Base-by-base conservation (phyloP, 2,888 invertebrate genomes). In the Scaptomyza reducta region DNA sequence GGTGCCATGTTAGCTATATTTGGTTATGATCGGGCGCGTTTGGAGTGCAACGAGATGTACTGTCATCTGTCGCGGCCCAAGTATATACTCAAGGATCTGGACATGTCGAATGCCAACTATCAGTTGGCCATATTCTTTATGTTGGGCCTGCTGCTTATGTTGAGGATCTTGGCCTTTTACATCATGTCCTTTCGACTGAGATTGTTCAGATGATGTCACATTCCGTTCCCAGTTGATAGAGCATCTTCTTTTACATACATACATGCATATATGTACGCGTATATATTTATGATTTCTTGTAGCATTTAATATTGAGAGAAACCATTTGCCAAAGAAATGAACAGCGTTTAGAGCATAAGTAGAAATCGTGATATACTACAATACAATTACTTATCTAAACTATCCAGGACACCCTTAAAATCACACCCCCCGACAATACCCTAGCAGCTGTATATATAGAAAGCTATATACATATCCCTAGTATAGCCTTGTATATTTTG, bases 1-100 rank as follows among this genome's bases (percentile, higher is more conserved):
- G 97, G 97, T 5, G 93, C 96, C 0, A 94, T 97, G 75, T 92
- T 96, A 35, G 94, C 97, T 1, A 94, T 98, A 68, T 97, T 97
- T 76, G 97, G 97, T 7, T 95, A 96, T 90, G 94, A 95, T 77
- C 93, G 98, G 0, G 93, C 93, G 1, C 95, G 95, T 72, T 92
- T 98, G 64, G 93, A 93, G 1, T 98, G 98, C 89, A 93, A 94
- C 0, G 93, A 94, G 16, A 93, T 94, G 0, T 97, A 96, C 89
- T 97, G 97, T 86, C 95, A 96, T 88, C 95, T 94, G 87, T 92
- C 93, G 11, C 92, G 93, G 56, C 96, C 97, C 0, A 92, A 92
- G 53, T 94, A 94, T 77, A 95, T 98, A 73, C 92, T 98, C n/a
- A 93, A 94, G 71, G 94, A 95, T 65, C 92, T 96, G 79, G 96